Conservation (phyloP, 2,113 vertebrate species). For the Pandion haliaetus region DNA sequence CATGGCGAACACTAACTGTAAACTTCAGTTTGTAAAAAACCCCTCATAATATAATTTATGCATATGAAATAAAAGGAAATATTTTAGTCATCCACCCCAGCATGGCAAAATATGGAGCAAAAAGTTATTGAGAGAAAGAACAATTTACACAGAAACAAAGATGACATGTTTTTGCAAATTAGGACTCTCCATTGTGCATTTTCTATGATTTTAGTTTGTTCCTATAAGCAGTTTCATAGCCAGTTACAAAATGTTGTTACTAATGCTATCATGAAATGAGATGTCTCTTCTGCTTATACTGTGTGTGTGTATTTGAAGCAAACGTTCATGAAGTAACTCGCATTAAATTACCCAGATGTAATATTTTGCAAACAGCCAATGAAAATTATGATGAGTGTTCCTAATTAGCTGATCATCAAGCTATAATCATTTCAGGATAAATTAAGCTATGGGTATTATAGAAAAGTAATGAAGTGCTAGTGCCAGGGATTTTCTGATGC, state of each 20-base stretch:
- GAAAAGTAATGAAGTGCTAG: constrained; percentile 64
- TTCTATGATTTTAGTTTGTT: background rate
- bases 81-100: background rate
- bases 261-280: background rate
- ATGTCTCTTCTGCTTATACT: background rate
- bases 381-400: constrained; percentile 74
- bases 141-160: background rate
- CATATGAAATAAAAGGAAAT: background rate
- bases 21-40: background rate
- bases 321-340: constrained; percentile 53
- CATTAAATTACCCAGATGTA: constrained; percentile 75
- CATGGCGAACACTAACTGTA: background rate
- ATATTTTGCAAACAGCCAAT: constrained; percentile 78
- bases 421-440: constrained; percentile 78
- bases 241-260: constrained; percentile 1
- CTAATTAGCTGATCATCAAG: constrained; percentile 79
- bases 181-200: background rate
- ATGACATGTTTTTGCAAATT: background rate
- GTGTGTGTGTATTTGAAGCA: background rate
- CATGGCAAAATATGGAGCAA: background rate
- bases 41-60: background rate
- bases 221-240: background rate
- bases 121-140: background rate
- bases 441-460: constrained; percentile 74
- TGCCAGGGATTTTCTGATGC: background rate